These are phyloP conservation scores for Rhyzopertha dominica DNA, from an alignment of 1,140 invertebrate species.

Conservation along the genomic window DNA sequence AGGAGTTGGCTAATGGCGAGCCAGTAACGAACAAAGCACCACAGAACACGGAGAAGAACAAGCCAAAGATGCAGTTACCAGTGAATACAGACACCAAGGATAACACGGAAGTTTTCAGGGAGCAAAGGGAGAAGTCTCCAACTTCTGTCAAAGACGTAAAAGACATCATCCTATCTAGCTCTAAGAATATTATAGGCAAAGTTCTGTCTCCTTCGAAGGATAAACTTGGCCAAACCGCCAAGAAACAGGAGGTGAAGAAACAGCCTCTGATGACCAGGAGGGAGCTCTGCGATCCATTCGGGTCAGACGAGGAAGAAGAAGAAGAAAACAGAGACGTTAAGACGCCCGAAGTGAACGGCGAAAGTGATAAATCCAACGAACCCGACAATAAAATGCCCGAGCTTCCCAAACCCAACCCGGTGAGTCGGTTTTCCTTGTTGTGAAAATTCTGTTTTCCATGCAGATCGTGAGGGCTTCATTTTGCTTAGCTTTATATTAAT, in stretches of 20 bases:
- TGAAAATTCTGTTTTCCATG: conserved; percentile 11
- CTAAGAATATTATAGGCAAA: conserved; percentile 73
- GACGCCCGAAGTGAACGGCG: conserved; percentile 22
- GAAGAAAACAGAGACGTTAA: conserved; percentile 17
- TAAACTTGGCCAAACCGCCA: conserved; percentile 44
- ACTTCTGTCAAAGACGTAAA: conserved; percentile 63
- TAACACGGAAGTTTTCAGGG: conserved; percentile 23
- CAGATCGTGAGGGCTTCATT: conserved; percentile 16
- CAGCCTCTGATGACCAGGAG: conserved; percentile 76
- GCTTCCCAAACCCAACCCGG: conserved; percentile 44
- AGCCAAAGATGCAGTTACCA: conserved; percentile 35
- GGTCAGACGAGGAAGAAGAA: conserved; percentile 84
- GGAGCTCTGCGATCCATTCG: conserved; percentile 85
- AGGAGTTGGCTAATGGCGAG: conserved; percentile 27
- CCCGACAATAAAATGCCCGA: conserved; percentile 37
- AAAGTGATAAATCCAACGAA: conserved; percentile 23
- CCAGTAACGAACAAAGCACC: conserved; percentile 18
- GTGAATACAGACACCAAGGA: conserved; percentile 34
- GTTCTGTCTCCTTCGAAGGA: conserved; percentile 71
- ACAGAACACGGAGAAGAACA: conserved; percentile 14
- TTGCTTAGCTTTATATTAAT: conserved; percentile 14
- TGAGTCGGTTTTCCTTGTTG: conserved; percentile 29
- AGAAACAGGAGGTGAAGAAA: conserved; percentile 44
- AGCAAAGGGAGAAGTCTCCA: conserved; percentile 37
- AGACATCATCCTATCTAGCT: conserved; percentile 67